Conservation (phyloP, 64 coral and sea anemone species). For the Actinia equina region DNA sequence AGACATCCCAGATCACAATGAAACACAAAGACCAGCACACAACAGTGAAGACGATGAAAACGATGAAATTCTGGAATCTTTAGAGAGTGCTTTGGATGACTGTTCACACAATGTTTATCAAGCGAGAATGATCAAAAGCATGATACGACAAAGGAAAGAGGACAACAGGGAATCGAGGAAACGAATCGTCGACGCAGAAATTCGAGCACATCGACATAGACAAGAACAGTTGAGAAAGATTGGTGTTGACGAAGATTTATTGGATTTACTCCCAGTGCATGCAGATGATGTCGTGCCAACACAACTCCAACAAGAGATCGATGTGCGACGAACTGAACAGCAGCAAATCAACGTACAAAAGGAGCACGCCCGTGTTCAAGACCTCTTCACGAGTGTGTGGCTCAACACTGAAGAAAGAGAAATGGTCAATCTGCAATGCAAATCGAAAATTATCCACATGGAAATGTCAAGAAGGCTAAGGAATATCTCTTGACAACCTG, state of each 20-base stretch:
- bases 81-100: not conserved
- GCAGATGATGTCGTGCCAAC: not conserved
- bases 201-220: not conserved
- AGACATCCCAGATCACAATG: no score
- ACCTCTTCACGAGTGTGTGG: no score
- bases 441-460: no score
- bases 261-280: not conserved
- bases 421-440: no score
- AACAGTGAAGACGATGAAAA: not conserved
- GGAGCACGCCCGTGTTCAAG: no score
- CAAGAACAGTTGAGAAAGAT: not conserved
- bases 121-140: not conserved
- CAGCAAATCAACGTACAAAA: no score
- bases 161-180: not conserved
- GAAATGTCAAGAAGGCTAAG: no score
- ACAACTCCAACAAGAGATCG: not conserved
- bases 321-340: no score
- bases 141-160: not conserved
- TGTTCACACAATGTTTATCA: not conserved
- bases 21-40: no score
- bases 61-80: not conserved
- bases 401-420: no score
- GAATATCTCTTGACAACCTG: no score
- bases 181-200: not conserved
- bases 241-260: not conserved